Evolutionary conservation across 1,140 invertebrate genomes (phyloP).

Genomic region (Drosophila leontia): DNA sequence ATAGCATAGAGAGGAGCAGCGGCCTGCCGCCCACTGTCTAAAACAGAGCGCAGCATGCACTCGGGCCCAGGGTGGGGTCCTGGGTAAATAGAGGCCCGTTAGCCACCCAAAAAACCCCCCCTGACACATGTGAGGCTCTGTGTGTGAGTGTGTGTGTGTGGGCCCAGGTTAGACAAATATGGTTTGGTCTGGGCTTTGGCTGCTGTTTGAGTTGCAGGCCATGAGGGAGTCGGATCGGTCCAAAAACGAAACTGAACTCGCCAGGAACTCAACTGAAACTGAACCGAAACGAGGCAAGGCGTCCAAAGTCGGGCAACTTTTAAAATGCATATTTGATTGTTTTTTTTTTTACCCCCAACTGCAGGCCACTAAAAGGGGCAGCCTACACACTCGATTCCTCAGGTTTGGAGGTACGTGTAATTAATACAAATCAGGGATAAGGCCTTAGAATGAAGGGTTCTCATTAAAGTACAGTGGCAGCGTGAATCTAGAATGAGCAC

Average conservation of each 20-base stretch:
- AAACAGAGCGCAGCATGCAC: conserved; percentile 81
- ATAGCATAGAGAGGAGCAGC: conserved; percentile 70
- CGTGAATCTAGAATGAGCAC: conserved; percentile 14
- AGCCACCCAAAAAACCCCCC: conserved; percentile 29
- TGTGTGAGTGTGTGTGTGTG: conserved; percentile 42
- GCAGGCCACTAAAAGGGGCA: conserved; percentile 6
- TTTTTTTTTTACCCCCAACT: conserved; percentile 6
- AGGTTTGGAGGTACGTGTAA: conserved; percentile 43
- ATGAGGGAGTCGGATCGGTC: conserved; percentile 59
- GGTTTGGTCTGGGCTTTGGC: conserved; percentile 73
- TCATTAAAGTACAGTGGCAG: conserved; percentile 14
- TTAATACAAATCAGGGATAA: conserved; percentile 54
- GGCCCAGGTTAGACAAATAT: conserved; percentile 81
- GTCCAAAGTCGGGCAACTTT: conserved; percentile 65
- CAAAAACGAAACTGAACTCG: conserved; percentile 35
- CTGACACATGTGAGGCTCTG: conserved; percentile 7
- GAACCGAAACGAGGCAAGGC: conserved; percentile 11
- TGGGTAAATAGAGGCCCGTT: conserved; percentile 75
- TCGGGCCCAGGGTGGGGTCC: conserved; percentile 48
- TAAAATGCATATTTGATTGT: conserved; percentile 83
- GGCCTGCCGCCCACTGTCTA: conserved; percentile 51
- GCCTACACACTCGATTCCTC: conserved; percentile 11
- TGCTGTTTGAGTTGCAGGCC: conserved; percentile 77
- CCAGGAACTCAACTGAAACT: conserved; percentile 19
- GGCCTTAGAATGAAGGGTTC: not conserved